Evolutionary conservation across 2,797 vertebrate species (phyloP), one percentile per base, ranked within the genome.

Genomic region (Mormyrops attenuatus): DNA sequence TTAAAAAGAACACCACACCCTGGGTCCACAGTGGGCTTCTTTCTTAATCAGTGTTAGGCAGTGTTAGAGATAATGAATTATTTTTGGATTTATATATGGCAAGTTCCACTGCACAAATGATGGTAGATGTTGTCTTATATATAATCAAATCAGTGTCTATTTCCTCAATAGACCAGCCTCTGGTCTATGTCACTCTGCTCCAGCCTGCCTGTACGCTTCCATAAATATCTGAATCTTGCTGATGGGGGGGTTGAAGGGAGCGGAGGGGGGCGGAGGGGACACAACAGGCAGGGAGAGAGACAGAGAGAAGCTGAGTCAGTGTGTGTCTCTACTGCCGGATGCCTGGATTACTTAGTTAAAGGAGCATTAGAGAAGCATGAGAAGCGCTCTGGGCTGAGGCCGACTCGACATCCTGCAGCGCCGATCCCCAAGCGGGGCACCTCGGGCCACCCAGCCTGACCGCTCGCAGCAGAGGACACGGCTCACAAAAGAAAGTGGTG

Each of bases 151-250:
- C 55, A 41, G 80, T 63, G 84, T 63, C 15, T 63, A 50, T 15
- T 50, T 89, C 49, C 41, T 20, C 52, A 69, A 26, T 26, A 80
- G 89, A 41, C 30, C 66, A 26, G 26, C 49, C 53, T 84, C 52
- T 66, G 69, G 86, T 17, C 55, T 88, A n/a, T 88, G 50, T 85
- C 89, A 55, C 52, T 77, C 69, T 82, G n/a, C 73, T 66, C 17
- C 82, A 22, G 26, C 85, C 34, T 52, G 63, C 66, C 47, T 34
- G 38, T 50, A 41, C 5, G 57, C 44, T 90, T 87, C 55, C 55
- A 88, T 85, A 85, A 88, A 90, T 90, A 88, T 88, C 47, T 69
- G 41, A 73, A 80, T 77, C 88, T 84, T 92, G 44, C 26, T 50
- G 52, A 44, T 49, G 87, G 11, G 73, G 77, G 26, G 88, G 34